Evolutionary conservation across 2,113 vertebrate genomes (phyloP), one percentile per base, ranked within the genome.

Genomic region (Petaurus breviceps): DNA sequence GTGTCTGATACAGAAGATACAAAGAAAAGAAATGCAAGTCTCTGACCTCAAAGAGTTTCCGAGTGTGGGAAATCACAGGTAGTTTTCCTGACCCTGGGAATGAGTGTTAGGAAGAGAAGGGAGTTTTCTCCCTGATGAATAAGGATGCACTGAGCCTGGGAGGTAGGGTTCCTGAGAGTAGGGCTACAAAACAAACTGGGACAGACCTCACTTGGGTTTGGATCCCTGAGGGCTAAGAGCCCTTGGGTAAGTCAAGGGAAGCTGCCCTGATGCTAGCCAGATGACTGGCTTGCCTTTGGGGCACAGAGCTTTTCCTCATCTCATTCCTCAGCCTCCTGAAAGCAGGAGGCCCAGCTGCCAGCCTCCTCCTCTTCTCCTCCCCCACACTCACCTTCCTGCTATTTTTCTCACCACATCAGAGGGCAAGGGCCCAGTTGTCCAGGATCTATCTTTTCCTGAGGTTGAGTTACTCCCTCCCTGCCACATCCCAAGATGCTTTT

Each of bases 121-220:
- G 93, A 92, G 31, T 52, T 51, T 93, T 95, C 84, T 68, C 37
- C 57, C 49, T 91, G 90, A 93, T 25, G 94, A 91, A 94, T 90
- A 90, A 47, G 50, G 31, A 53, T 61, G 92, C 77, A n/a, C 5
- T 77, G 37, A 28, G 31, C 43, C 6, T 22, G 47, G 95, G 95
- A 97, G 92, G 90, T 49, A 54, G 94, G 47, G 55, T 50, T 24
- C 7, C 5, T 51, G 95, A n/a, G 50, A 43, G 51, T 24, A 53
- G 5, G 3, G 0, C 28, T 51, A n/a, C 51, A 3, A 89, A 90
- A 55, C 51, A 51, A 94, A 91, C 89, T 49, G 94, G 95, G 37
- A 25, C 52, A 26, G n/a, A 93, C 93, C 93, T 92, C 91, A 31
- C n/a, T 6, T 92, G 89, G 16, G 2, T 77, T 94, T 94, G 55